phyloP scores from a whole-genome alignment of 2,113 vertebrate genomes.

The Thamnaconus septentrionalis region DNA sequence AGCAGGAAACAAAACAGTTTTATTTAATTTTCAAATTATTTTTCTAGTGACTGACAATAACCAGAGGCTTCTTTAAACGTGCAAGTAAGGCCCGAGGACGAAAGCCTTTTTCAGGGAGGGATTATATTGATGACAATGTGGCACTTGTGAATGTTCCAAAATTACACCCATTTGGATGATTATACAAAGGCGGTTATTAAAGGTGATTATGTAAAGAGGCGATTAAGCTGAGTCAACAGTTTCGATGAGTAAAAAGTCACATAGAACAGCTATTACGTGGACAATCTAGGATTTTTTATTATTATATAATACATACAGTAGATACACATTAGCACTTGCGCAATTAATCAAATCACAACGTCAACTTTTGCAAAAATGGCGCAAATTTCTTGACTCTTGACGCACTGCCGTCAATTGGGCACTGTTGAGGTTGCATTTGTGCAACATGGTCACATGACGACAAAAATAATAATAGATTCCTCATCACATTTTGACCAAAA shows the following conservation, averaged over 20 bases:
- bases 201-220: slow-evolving; percentile 26
- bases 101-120: slow-evolving; percentile 4
- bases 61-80: background rate
- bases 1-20: no score
- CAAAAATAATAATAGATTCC: no score
- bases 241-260: background rate
- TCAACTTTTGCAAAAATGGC: no score
- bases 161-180: slow-evolving; percentile 34
- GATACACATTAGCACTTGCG: no score
- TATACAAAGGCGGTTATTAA: slow-evolving; percentile 22
- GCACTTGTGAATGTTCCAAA: background rate
- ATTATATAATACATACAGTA: no score
- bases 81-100: background rate
- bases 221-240: slow-evolving; percentile 5
- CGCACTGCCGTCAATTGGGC: no score
- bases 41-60: background rate
- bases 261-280: slow-evolving; percentile 14
- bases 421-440: no score
- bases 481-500: no score
- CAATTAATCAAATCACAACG: no score
- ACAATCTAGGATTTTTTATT: slow-evolving; percentile 2
- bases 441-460: no score
- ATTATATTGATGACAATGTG: slow-evolving; percentile 3
- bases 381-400: no score
- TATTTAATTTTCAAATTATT: no score